Percentiles rank a stretch among this genome's conserved stretches.
Conservation (phyloP, 2,797 vertebrate species). For the Periparus ater region DNA sequence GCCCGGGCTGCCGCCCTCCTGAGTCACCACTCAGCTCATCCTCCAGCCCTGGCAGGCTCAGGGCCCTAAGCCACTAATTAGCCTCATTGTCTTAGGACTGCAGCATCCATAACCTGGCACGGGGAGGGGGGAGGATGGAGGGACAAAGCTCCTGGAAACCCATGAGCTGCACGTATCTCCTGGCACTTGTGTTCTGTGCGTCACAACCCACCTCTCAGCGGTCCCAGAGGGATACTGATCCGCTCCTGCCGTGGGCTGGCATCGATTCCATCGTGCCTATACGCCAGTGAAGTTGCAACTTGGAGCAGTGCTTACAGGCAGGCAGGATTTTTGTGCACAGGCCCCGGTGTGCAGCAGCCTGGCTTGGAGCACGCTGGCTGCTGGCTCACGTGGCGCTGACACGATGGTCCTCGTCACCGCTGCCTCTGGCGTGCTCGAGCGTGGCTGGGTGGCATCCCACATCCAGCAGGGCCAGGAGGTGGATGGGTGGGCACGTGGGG, state of each 20-base stretch:
- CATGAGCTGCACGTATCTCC: background rate
- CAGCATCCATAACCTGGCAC: background rate
- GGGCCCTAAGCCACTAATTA: conserved; percentile 41
- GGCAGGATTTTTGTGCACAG: background rate
- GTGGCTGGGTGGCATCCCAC: rapidly evolving
- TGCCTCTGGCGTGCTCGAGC: rapidly evolving
- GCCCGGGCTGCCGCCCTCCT: background rate
- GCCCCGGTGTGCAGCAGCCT: rapidly evolving
- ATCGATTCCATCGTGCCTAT: rapidly evolving
- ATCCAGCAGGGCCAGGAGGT: rapidly evolving
- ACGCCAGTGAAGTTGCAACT: rapidly evolving
- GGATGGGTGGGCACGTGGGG: rapidly evolving
- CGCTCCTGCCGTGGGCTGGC: rapidly evolving
- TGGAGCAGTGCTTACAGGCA: rapidly evolving
- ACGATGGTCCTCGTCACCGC: rapidly evolving
- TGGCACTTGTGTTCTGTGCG: rapidly evolving
- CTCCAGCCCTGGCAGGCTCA: conserved; percentile 10
- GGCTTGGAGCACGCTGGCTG: background rate
- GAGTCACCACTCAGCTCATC: background rate
- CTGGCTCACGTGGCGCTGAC: rapidly evolving
- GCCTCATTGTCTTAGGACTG: conserved; percentile 48
- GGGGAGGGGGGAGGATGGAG: background rate
- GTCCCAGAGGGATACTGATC: background rate
- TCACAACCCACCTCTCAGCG: rapidly evolving
- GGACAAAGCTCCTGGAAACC: background rate